These are phyloP conservation scores for Ostrea denselamellosa DNA, from an alignment of 1,140 invertebrate genomes.

Conservation along the genomic window DNA sequence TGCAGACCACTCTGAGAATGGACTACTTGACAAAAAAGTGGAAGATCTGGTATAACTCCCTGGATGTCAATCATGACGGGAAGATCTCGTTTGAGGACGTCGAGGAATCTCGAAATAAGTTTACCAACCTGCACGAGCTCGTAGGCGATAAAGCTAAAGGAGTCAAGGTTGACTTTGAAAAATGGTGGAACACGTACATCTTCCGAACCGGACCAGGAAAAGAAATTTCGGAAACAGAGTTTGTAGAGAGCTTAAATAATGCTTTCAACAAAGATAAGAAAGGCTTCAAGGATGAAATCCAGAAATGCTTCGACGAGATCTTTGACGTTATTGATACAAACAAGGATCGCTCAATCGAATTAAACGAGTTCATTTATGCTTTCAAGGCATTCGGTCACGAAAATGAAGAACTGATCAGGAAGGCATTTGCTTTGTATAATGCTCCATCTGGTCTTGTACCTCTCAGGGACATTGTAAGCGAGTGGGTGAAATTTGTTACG, in stretches of 20 bases:
- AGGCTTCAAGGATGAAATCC: slow-evolving; percentile 50
- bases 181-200: slow-evolving; percentile 58
- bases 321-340: slow-evolving; percentile 67
- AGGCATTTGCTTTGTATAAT: slow-evolving; percentile 59
- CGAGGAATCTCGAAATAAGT: slow-evolving; percentile 63
- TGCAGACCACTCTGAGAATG: slow-evolving; percentile 13
- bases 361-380: slow-evolving; percentile 62
- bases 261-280: slow-evolving; percentile 54
- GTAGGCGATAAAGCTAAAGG: slow-evolving; percentile 54
- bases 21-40: slow-evolving; percentile 59
- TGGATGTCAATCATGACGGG: slow-evolving; percentile 65
- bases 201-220: slow-evolving; percentile 42
- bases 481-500: slow-evolving; percentile 34
- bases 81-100: slow-evolving; percentile 63
- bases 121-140: slow-evolving; percentile 60
- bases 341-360: slow-evolving; percentile 62
- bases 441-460: slow-evolving; percentile 44
- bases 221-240: slow-evolving; percentile 55
- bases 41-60: slow-evolving; percentile 64
- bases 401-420: slow-evolving; percentile 58
- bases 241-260: slow-evolving; percentile 44
- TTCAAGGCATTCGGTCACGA: slow-evolving; percentile 66
- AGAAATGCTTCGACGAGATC: slow-evolving; percentile 57
- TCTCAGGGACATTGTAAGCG: slow-evolving; percentile 36
- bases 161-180: slow-evolving; percentile 49